phyloP scores from a whole-genome alignment of 2,888 invertebrate genomes.

The Lathronympha strigana region DNA sequence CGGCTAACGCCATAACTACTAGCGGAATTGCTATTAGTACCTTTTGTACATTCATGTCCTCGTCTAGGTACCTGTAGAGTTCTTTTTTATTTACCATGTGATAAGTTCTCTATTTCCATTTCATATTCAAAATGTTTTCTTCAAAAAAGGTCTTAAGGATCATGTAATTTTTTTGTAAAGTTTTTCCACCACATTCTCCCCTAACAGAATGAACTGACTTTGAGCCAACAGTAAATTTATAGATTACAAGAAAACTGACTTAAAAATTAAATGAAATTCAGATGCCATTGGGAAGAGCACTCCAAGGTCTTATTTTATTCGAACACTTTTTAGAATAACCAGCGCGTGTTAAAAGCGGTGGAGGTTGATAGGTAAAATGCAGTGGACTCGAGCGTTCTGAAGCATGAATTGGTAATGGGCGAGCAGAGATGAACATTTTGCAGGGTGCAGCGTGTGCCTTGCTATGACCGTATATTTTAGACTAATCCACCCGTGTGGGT shows the following conservation, averaged over 20 bases:
- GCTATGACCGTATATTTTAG: slow-evolving; percentile 41
- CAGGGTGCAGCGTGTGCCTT: slow-evolving; percentile 50
- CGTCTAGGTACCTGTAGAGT: no score
- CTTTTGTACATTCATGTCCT: no score
- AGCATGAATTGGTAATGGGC: slow-evolving; percentile 70
- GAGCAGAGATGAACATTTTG: slow-evolving; percentile 62
- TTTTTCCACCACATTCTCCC: neutral
- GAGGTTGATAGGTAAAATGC: slow-evolving; percentile 58
- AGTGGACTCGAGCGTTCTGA: slow-evolving; percentile 54
- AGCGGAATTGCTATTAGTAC: no score
- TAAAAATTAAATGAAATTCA: slow-evolving; percentile 18
- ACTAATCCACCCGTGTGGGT: slow-evolving; percentile 22
- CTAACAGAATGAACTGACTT: neutral
- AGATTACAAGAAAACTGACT: neutral
- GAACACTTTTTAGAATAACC: slow-evolving; percentile 32
- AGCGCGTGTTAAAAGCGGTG: slow-evolving; percentile 47
- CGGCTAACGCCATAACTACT: no score
- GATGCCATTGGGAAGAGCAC: slow-evolving; percentile 11
- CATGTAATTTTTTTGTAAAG: neutral
- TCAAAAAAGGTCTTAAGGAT: no score
- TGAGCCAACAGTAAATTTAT: neutral
- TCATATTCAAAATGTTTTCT: no score
- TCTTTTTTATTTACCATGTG: no score
- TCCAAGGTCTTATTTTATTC: slow-evolving; percentile 30
- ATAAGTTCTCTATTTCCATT: no score